Conservation (phyloP, 2,113 vertebrate species). For the Cryptomyrus ogoouensis region DNA sequence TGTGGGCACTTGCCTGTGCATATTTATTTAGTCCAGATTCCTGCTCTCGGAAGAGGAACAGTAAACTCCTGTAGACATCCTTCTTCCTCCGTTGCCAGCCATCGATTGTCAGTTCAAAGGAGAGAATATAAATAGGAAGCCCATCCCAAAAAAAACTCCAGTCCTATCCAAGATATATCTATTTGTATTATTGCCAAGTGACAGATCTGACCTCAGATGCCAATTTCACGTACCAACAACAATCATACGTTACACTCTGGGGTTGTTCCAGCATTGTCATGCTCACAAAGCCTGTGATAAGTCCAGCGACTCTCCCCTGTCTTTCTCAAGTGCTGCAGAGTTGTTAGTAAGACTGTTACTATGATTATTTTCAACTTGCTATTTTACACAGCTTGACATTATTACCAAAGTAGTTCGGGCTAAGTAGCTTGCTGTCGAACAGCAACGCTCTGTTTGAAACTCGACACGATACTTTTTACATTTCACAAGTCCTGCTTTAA, state of each 20-base stretch:
- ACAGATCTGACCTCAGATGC: neutral
- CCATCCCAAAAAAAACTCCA: neutral
- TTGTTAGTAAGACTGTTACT: neutral
- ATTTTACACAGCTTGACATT: neutral
- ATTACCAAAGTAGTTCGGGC: neutral
- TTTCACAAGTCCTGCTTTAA: neutral
- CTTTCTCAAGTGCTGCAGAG: neutral
- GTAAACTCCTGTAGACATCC: too few relatives aligned
- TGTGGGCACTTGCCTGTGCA: neutral
- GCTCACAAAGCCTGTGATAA: neutral
- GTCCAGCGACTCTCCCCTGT: neutral
- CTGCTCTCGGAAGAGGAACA: neutral
- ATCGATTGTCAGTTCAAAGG: neutral
- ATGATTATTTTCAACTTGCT: neutral
- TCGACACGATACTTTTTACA: neutral
- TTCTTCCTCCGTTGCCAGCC: neutral
- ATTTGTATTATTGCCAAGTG: neutral
- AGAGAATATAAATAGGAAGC: neutral
- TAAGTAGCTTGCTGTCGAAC: neutral
- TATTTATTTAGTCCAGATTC: neutral
- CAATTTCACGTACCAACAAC: neutral
- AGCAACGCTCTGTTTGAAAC: neutral
- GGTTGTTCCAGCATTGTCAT: neutral
- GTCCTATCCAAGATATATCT: neutral
- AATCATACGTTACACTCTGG: neutral